Evolutionary conservation across 2,113 vertebrate species (phyloP), one percentile per base, ranked within the genome.

Genomic region (Triplophysa dalaica): DNA sequence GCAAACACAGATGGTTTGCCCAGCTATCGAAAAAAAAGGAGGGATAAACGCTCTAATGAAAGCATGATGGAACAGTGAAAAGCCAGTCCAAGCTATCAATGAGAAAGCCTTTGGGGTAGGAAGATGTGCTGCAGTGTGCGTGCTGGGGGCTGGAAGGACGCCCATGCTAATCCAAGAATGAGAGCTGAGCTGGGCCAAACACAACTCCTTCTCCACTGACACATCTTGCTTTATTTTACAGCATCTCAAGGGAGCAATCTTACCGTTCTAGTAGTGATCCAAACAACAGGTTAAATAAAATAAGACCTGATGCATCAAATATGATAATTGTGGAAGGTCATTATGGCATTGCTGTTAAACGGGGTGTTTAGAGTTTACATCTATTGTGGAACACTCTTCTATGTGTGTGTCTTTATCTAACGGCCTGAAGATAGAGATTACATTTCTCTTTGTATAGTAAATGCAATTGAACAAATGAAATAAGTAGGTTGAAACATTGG

Each of bases 101-200:
- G 88, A 88, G 89, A 87, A 88, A 84, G 82, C 85, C 88, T 89
- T 68, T 58, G 74, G 88, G 90, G 87, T 91, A 90, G 91, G 90
- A 93, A 90, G 91, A 92, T 92, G 91, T 88, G 87, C 88, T 90
- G 88, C 88, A 89, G 86, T 91, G 90, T 89, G 84, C 89, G 91
- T 83, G 82, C 90, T 90, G 88, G 85, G 83, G 86, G 87, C 88
- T 92, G 90, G 90, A 91, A 68, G 64, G 76, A 56, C 85, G 90
- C 90, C 91, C 86, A 80, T 77, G 85, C 84, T 56, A 65, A 26
- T 78, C 84, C 77, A 79, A 16, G 76, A 82, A 66, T 52, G 87
- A 84, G 85, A 89, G 87, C 82, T 83, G 70, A 80, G 85, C 84
- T 67, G 86, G 88, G 86, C 85, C 80, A 85, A 87, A 82, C 83